These are phyloP conservation scores for Chionodraco myersi DNA, from an alignment of 2,113 vertebrate genomes.

Conservation along the genomic window DNA sequence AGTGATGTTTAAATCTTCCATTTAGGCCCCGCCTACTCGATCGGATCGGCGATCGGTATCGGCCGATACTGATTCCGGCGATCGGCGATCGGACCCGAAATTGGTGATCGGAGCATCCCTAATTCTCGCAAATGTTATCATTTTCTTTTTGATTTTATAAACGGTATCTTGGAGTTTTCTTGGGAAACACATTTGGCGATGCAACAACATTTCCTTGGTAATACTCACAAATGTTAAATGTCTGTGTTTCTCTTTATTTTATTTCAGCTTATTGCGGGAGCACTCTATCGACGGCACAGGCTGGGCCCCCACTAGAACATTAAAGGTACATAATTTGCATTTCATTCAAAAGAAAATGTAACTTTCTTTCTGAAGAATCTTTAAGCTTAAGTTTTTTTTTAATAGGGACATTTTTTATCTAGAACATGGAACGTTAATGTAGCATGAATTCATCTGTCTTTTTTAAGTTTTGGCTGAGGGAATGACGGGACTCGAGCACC, in stretches of 20 bases:
- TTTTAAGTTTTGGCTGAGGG: not conserved
- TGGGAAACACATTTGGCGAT: too few species aligned
- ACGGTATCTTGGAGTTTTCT: not conserved
- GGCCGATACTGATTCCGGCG: too few species aligned
- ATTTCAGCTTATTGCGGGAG: constrained; percentile 93
- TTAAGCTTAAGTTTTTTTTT: not conserved
- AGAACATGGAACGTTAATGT: not conserved
- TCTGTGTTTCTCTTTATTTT: not conserved
- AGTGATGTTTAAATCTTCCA: too few species aligned
- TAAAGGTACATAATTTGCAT: constrained; percentile 88
- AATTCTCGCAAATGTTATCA: not conserved
- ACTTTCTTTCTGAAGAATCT: not conserved
- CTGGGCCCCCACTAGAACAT: constrained; percentile 96
- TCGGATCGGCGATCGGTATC: too few species aligned
- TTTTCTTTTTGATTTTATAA: not conserved
- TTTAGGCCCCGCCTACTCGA: too few species aligned
- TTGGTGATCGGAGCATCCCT: too few species aligned
- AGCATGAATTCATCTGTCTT: not conserved
- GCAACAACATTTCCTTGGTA: not conserved
- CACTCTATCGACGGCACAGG: constrained; percentile 98
- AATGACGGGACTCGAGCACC: not conserved
- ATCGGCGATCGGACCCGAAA: too few species aligned
- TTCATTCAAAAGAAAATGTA: not conserved
- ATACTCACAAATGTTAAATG: not conserved
- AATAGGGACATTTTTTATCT: not conserved